These are phyloP conservation scores for Achroia grisella DNA, from an alignment of 1,140 invertebrate genomes.

Conservation along the genomic window DNA sequence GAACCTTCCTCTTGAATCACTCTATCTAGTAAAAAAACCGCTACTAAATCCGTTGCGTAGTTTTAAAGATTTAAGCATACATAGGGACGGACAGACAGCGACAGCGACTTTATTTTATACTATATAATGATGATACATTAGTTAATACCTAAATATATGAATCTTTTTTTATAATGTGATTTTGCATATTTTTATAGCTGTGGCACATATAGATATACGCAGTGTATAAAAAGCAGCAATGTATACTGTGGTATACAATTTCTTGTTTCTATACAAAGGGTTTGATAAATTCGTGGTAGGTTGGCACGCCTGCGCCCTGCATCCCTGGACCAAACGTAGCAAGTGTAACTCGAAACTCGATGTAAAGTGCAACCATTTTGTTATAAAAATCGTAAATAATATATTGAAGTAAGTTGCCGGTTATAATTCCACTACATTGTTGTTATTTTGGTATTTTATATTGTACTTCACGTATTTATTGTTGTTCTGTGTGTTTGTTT, in stretches of 20 bases:
- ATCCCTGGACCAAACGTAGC: conserved; percentile 44
- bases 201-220: no score
- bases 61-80: no score
- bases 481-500: neutral
- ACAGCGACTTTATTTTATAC: no score
- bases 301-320: conserved; percentile 49
- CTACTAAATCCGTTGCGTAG: no score
- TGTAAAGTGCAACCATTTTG: conserved; percentile 51
- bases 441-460: neutral
- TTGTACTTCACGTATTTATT: neutral
- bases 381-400: conserved; percentile 30
- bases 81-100: no score
- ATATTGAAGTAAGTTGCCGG: conserved; percentile 44
- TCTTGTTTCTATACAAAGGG: conserved; percentile 3
- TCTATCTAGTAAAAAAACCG: no score
- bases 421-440: neutral
- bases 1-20: no score
- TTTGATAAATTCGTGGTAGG: conserved; percentile 24
- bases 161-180: no score
- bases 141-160: no score
- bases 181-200: no score
- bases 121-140: no score
- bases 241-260: conserved; percentile 5
- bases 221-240: conserved; percentile 29
- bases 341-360: conserved; percentile 49